These are phyloP conservation scores for Dimorphilus gyrociliatus DNA, from an alignment of 2,888 invertebrate genomes.

Conservation along the genomic window DNA sequence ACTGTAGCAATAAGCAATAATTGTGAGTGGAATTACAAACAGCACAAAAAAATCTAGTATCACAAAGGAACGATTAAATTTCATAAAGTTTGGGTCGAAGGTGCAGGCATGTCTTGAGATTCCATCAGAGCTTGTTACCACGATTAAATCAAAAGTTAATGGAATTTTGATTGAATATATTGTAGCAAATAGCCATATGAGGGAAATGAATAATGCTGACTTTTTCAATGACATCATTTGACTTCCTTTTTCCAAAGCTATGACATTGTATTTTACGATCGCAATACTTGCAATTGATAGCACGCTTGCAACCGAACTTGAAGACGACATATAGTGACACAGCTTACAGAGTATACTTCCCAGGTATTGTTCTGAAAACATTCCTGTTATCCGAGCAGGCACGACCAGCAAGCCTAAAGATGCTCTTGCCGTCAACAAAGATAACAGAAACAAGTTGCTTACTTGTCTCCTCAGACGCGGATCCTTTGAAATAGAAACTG, in stretches of 20 bases:
- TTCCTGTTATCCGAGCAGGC: slow-evolving; percentile 6
- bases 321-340: slow-evolving; percentile 5
- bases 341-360: slow-evolving; percentile 6
- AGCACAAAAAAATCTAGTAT: slow-evolving; percentile 4
- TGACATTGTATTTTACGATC: slow-evolving; percentile 4
- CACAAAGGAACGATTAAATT: slow-evolving; percentile 3
- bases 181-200: slow-evolving; percentile 4
- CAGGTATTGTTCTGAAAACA: slow-evolving; percentile 6
- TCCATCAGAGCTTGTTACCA: background rate
- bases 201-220: background rate
- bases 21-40: slow-evolving; percentile 4
- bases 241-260: slow-evolving; percentile 1
- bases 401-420: slow-evolving; percentile 6
- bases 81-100: background rate
- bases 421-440: slow-evolving; percentile 4
- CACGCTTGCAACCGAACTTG: slow-evolving; percentile 3
- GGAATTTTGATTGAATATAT: slow-evolving; percentile 5
- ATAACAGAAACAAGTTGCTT: slow-evolving; percentile 6
- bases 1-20: slow-evolving; percentile 6
- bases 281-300: slow-evolving; percentile 5
- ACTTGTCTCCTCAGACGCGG: slow-evolving; percentile 1
- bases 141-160: slow-evolving; percentile 2
- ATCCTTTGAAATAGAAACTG: background rate
- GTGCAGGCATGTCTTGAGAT: slow-evolving; percentile 3
- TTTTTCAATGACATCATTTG: background rate